Base-by-base conservation (phyloP, 2,888 invertebrate genomes). In the Papilio elwesi region DNA sequence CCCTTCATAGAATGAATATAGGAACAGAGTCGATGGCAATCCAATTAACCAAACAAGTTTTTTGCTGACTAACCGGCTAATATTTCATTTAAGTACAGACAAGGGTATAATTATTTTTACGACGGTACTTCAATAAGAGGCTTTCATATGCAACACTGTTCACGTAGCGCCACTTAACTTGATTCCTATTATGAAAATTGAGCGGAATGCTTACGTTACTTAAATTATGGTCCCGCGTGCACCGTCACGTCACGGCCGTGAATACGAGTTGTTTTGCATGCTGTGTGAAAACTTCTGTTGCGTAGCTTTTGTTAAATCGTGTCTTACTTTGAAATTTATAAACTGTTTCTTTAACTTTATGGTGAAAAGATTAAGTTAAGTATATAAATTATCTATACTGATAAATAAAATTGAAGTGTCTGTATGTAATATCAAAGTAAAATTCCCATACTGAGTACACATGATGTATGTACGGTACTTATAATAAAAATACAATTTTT, bases 141-240 rank as follows among this genome's bases (percentile, higher is more conserved):
- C 64, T 55, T 63, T 53, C 55, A 64, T 55, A 70, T 70, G 63
- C 36, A 64, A 70, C 64, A 55, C 63, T 13, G 55, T 64, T 53
- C 59, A 68, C 59, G 68, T 68, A 57, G 48, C 16, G 26, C 53
- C 55, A 70, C 70, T 70, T 70, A 12, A 47, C 64, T 70, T 64
- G 70, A 70, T 70, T 70, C 48, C 70, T 47, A 70, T 70, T 70
- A 70, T 64, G 70, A 53, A 64, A 70, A 70, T 70, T 70, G 70
- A 70, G 64, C 47, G 70, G 63, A 70, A 70, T 47, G 63, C 15
- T 63, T 52, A 63, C 48, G 64, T 63, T 52, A 63, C 48, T 55
- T 63, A 64, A 70, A 64, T 64, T 53, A 48, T 70, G 55, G 13
- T 55, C 7, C 70, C 53, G 47, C 64, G 16, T 70, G 64, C 64